phyloP scores from a whole-genome alignment of 2,113 vertebrate species.

The Pelobates fuscus region DNA sequence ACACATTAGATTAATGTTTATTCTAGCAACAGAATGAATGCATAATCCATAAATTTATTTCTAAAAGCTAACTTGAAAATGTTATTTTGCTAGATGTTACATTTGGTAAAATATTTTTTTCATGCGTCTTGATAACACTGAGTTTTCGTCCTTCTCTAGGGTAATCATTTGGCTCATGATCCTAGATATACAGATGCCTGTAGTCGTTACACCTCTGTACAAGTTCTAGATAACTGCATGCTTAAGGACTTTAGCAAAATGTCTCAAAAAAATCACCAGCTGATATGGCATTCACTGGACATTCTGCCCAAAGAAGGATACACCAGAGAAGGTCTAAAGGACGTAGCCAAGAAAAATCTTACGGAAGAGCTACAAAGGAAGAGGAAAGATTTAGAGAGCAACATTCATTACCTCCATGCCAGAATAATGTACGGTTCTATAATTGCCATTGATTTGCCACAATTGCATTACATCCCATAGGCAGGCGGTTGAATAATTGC shows the following conservation, averaged over 20 bases:
- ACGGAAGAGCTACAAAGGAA: conserved; percentile 33
- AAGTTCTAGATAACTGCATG: conserved; percentile 42
- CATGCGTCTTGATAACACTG: too few relatives aligned
- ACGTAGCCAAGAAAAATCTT: conserved; percentile 7
- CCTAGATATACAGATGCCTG: conserved; percentile 21
- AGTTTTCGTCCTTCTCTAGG: background rate
- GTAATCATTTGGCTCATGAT: conserved; percentile 25
- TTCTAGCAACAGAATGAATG: too few relatives aligned
- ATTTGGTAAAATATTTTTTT: too few relatives aligned
- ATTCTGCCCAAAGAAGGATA: background rate
- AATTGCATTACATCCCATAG: too few relatives aligned
- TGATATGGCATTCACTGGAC: background rate
- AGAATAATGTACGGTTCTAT: conserved; percentile 49
- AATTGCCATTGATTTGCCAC: too few relatives aligned
- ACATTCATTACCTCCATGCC: conserved; percentile 44
- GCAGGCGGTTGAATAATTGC: too few relatives aligned
- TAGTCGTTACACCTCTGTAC: conserved; percentile 24
- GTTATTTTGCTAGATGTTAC: too few relatives aligned
- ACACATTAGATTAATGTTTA: too few relatives aligned
- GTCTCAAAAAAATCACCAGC: background rate
- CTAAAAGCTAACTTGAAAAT: too few relatives aligned
- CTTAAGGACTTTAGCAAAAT: background rate
- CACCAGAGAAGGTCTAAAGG: conserved; percentile 37
- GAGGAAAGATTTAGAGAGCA: background rate
- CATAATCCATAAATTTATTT: too few relatives aligned